Evolutionary conservation across 1,140 invertebrate species (phyloP).

Genomic region (Papilio aristodemus): DNA sequence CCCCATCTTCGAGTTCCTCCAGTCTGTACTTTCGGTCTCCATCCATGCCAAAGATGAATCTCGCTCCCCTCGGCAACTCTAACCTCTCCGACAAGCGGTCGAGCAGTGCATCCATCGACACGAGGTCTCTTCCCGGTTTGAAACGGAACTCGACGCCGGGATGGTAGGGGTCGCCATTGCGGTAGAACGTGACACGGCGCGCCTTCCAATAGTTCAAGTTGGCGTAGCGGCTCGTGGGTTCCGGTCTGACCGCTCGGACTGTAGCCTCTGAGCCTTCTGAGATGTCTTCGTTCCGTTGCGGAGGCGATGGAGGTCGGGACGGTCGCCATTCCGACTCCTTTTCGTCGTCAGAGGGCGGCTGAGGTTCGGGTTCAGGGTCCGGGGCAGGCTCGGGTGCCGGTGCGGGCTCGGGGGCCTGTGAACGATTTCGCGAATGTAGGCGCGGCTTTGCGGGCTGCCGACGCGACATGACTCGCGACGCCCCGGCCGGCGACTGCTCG

Average conservation of each 20-base stretch:
- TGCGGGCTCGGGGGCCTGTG: slow-evolving; percentile 68
- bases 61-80: slow-evolving; percentile 90
- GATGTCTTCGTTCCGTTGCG: slow-evolving; percentile 65
- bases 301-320: slow-evolving; percentile 71
- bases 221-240: slow-evolving; percentile 84
- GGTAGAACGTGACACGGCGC: slow-evolving; percentile 92
- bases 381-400: slow-evolving; percentile 60
- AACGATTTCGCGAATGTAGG: slow-evolving; percentile 54
- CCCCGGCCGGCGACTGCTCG: slow-evolving; percentile 60
- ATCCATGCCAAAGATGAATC: slow-evolving; percentile 95
- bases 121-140: slow-evolving; percentile 92
- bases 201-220: slow-evolving; percentile 93
- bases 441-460: slow-evolving; percentile 60
- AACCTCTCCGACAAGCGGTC: slow-evolving; percentile 91
- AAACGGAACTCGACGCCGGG: slow-evolving; percentile 94
- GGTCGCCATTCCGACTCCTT: slow-evolving; percentile 70
- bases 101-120: slow-evolving; percentile 91
- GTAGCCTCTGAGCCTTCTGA: slow-evolving; percentile 73
- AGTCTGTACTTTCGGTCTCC: slow-evolving; percentile 90
- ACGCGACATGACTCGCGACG: slow-evolving; percentile 68
- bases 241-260: slow-evolving; percentile 52
- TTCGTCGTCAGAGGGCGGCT: slow-evolving; percentile 66
- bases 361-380: slow-evolving; percentile 62
- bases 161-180: slow-evolving; percentile 96
- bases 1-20: slow-evolving; percentile 93